Conservation (phyloP, 2,113 vertebrate species). For the Microtus pennsylvanicus region DNA sequence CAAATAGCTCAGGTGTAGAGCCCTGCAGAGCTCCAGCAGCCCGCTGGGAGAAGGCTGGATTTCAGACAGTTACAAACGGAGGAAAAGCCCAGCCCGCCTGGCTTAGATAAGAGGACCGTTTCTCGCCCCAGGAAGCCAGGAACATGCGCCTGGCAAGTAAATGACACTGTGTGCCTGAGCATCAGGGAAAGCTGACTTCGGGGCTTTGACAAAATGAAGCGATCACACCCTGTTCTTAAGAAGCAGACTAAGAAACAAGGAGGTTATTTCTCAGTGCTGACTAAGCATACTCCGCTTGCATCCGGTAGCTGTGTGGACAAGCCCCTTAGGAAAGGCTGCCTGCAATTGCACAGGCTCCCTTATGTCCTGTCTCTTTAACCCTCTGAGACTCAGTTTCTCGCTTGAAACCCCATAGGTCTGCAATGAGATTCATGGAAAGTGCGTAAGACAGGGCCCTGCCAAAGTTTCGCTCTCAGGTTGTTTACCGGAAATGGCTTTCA, state of each 20-base stretch:
- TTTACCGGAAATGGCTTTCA: background rate
- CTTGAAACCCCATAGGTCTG: background rate
- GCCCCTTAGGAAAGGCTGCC: background rate
- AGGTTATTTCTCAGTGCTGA: constrained; percentile 60
- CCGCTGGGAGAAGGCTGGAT: constrained; percentile 44
- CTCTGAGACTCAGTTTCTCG: constrained; percentile 13
- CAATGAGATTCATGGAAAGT: background rate
- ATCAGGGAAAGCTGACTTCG: background rate
- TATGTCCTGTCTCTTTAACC: background rate
- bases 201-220: too few species aligned
- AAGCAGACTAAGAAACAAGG: background rate
- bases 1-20: constrained; percentile 43
- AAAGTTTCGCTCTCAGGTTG: background rate
- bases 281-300: background rate
- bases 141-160: constrained; percentile 51
- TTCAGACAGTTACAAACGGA: constrained; percentile 33
- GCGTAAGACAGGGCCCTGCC: background rate
- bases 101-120: constrained; percentile 13
- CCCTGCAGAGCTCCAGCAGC: background rate
- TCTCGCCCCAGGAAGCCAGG: constrained; percentile 23
- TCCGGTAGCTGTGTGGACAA: background rate
- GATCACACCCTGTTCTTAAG: constrained; percentile 1
- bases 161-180: background rate
- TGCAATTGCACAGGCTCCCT: background rate
- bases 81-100: background rate